A percentile compares a stretch with the other conserved stretches of the same genome.
These are phyloP conservation scores for Thamnophis sirtalis DNA, from an alignment of 2,113 vertebrate genomes.

Conservation along the genomic window DNA sequence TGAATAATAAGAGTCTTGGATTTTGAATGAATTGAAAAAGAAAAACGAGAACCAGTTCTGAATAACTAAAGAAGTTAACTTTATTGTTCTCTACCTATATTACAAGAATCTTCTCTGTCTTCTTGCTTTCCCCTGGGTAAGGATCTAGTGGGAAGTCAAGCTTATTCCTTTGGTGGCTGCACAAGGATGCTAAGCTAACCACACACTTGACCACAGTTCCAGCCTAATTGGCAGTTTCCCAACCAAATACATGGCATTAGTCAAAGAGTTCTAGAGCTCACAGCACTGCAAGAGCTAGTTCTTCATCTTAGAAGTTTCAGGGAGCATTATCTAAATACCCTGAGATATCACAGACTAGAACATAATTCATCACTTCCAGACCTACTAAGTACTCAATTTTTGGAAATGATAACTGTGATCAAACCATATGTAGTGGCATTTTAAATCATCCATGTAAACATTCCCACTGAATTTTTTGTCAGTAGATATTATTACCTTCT, in stretches of 20 bases:
- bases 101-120: background rate
- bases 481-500: background rate
- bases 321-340: background rate
- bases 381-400: background rate
- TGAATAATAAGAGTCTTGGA: background rate
- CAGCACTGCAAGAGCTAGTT: background rate
- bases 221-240: background rate
- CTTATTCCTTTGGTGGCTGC: background rate
- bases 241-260: background rate
- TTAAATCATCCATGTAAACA: background rate
- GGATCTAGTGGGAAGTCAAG: background rate
- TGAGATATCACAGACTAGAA: background rate
- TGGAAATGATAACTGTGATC: background rate
- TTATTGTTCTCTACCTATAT: background rate
- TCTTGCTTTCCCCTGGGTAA: background rate
- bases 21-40: background rate
- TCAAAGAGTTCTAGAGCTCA: background rate
- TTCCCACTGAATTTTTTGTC: background rate
- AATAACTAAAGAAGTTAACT: background rate
- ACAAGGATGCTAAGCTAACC: background rate
- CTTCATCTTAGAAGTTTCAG: background rate
- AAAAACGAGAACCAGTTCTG: background rate
- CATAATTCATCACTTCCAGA: background rate
- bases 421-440: background rate
- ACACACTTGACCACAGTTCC: background rate